Conservation (phyloP, 2,113 vertebrate genomes). For the Chaetorhynchus papuensis region DNA sequence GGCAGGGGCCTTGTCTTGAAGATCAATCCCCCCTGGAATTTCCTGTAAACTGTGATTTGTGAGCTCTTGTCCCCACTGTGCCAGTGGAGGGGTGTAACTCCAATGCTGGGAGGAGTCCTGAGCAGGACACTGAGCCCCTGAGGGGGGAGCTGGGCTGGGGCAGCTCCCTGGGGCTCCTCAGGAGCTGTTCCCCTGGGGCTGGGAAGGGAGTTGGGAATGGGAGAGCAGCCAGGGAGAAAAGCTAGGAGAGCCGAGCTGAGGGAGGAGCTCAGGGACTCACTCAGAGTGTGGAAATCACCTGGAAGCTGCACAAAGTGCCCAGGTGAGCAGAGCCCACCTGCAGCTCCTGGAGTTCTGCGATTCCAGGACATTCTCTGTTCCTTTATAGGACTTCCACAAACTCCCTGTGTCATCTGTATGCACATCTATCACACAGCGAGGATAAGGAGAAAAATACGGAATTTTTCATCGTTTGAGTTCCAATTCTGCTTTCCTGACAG, state of each 20-base stretch:
- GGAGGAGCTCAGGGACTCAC: not conserved
- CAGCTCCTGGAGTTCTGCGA: not conserved
- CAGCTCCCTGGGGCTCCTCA: not conserved
- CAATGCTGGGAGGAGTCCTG: not conserved
- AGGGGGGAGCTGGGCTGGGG: not conserved
- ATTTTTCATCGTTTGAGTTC: not conserved
- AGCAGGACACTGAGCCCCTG: not conserved
- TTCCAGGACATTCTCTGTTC: not conserved
- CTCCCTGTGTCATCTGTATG: not conserved
- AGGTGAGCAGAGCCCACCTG: not conserved
- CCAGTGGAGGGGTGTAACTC: accelerated
- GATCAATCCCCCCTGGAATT: not conserved
- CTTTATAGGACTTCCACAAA: not conserved
- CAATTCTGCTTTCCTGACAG: not conserved
- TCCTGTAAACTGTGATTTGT: too few relatives aligned
- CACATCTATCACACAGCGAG: not conserved
- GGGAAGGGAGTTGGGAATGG: not conserved
- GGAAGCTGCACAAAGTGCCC: not conserved
- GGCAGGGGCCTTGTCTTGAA: not conserved
- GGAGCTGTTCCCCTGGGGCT: not conserved
- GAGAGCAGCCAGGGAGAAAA: not conserved
- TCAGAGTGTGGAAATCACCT: not conserved
- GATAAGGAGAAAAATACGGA: accelerated
- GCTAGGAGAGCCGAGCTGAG: accelerated
- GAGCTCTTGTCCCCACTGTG: not conserved